Evolutionary conservation across 1,140 invertebrate genomes (phyloP).

Genomic region (Spodoptera frugiperda): DNA sequence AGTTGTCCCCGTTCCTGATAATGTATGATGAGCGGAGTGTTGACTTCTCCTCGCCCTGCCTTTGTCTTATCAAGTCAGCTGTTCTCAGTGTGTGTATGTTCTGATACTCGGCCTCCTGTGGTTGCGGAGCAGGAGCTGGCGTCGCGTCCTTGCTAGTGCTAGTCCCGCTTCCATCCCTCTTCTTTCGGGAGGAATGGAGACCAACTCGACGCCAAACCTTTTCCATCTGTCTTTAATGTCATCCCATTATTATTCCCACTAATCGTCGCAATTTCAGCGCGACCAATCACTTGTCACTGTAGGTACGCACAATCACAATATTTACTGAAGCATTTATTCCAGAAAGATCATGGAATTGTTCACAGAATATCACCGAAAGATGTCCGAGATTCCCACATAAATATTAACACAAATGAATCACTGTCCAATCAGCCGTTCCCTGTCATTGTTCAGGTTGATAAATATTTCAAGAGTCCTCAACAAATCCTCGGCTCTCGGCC

Average conservation of each 20-base stretch:
- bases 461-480: conserved; percentile 38
- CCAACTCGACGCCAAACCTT: conserved; percentile 86
- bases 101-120: conserved; percentile 81
- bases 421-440: conserved; percentile 67
- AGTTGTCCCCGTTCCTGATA: conserved; percentile 84
- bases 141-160: conserved; percentile 72
- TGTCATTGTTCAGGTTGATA: conserved; percentile 72
- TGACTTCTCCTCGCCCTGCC: conserved; percentile 80
- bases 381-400: conserved; percentile 49
- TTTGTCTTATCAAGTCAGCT: conserved; percentile 80
- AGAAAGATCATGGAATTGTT: conserved; percentile 13
- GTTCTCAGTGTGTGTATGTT: conserved; percentile 83
- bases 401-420: conserved; percentile 59
- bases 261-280: conserved; percentile 44
- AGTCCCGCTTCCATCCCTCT: conserved; percentile 84
- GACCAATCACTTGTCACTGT: conserved; percentile 42
- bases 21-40: conserved; percentile 84
- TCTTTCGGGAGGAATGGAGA: conserved; percentile 86
- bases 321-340: conserved; percentile 13
- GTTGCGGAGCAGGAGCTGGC: conserved; percentile 65
- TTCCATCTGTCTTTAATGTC: conserved; percentile 85
- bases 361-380: conserved; percentile 32
- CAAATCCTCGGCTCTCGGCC: conserved; percentile 7
- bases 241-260: conserved; percentile 80
- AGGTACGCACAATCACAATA: conserved; percentile 29